Conservation (phyloP, 1,140 invertebrate species). For the Sipha flava region DNA sequence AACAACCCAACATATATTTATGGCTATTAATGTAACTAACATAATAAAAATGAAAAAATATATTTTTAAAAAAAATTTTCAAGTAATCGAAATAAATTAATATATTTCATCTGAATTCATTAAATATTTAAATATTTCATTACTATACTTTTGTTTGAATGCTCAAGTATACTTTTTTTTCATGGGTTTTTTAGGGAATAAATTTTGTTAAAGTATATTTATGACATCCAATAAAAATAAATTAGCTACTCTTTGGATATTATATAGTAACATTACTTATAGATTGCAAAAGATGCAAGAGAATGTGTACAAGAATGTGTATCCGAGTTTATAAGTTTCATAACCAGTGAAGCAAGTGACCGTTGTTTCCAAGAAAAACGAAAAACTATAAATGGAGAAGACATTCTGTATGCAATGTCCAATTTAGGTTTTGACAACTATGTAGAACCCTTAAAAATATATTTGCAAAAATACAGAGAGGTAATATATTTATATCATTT, state of each 20-base stretch:
- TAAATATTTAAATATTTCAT: too few species aligned
- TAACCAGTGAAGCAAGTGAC: slow-evolving; percentile 96
- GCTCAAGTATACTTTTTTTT: too few species aligned
- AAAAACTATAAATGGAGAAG: slow-evolving; percentile 99
- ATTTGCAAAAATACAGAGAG: slow-evolving; percentile 95
- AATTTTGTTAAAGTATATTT: too few species aligned
- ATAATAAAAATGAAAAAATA: too few species aligned
- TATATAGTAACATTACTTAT: not conserved
- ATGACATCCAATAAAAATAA: too few species aligned
- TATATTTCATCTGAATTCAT: too few species aligned
- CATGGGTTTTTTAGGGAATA: too few species aligned
- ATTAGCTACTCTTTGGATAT: too few species aligned
- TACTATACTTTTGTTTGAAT: too few species aligned
- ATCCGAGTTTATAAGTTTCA: slow-evolving; percentile 98
- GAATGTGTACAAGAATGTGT: slow-evolving; percentile 99
- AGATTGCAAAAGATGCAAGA: slow-evolving; percentile 97
- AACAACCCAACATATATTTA: slow-evolving; percentile 35
- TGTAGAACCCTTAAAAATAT: slow-evolving; percentile 91
- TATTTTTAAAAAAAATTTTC: too few species aligned
- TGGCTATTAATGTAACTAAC: slow-evolving; percentile 32
- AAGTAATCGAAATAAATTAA: too few species aligned
- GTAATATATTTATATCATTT: slow-evolving; percentile 43
- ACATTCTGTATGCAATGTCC: slow-evolving; percentile 94
- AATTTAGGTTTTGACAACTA: slow-evolving; percentile 97
- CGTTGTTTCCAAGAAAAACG: slow-evolving; percentile 94